A percentile compares a stretch with the other conserved stretches of the same genome.
Evolutionary conservation across 2,888 invertebrate genomes (phyloP).

Genomic region (Drosophila neotestacea): DNA sequence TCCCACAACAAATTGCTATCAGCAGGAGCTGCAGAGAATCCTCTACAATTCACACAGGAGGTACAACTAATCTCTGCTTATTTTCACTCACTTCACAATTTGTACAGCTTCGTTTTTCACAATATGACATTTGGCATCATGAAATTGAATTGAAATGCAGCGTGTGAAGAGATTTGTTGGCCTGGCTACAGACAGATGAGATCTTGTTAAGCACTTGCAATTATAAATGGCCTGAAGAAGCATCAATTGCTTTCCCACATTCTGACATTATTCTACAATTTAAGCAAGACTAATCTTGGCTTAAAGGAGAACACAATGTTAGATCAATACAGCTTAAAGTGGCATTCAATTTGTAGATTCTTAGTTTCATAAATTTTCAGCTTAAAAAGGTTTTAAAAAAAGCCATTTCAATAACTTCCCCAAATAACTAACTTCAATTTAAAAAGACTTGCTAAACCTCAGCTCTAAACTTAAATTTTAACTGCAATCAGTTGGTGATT

Average conservation of each 20-base stretch:
- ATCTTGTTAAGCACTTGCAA: background rate
- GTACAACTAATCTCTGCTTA: slow-evolving; percentile 28
- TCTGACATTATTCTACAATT: too few species aligned
- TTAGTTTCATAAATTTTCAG: too few species aligned
- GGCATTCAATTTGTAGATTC: too few species aligned
- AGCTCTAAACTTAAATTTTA: too few species aligned
- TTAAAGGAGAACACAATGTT: too few species aligned
- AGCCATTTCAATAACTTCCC: background rate
- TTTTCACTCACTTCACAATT: slow-evolving; percentile 12
- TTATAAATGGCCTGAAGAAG: slow-evolving; percentile 4
- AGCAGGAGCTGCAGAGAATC: slow-evolving; percentile 13
- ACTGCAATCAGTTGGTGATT: background rate
- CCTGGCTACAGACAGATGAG: slow-evolving; percentile 2
- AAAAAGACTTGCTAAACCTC: background rate
- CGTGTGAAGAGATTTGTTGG: slow-evolving; percentile 31
- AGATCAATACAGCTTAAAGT: too few species aligned
- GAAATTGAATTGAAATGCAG: slow-evolving; percentile 32
- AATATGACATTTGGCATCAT: slow-evolving; percentile 31
- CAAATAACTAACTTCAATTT: background rate
- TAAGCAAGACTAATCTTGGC: too few species aligned
- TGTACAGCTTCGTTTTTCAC: slow-evolving; percentile 7
- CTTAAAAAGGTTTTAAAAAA: too few species aligned
- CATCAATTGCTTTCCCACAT: background rate
- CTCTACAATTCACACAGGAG: slow-evolving; percentile 1
- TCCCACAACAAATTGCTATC: slow-evolving; percentile 47